Evolutionary conservation across 2,888 invertebrate species (phyloP).

Genomic region (Drosophila lacicola): DNA sequence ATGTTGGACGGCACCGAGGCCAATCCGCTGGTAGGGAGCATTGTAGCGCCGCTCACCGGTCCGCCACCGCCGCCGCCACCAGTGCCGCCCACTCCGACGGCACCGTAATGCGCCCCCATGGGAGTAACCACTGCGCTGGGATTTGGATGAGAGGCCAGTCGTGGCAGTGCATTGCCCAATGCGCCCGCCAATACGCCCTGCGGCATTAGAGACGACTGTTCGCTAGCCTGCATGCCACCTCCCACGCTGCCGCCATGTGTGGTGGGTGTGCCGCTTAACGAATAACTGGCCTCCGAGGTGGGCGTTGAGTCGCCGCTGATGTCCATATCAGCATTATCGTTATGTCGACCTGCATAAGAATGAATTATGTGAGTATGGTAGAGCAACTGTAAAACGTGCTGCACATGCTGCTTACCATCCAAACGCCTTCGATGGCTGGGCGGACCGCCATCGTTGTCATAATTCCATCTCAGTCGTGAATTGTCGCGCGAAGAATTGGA

Average conservation of each 20-base stretch:
- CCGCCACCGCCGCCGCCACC: slow-evolving; percentile 62
- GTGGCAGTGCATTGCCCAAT: slow-evolving; percentile 86
- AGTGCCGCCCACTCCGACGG: slow-evolving; percentile 43
- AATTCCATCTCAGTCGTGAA: slow-evolving; percentile 85
- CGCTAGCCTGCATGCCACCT: slow-evolving; percentile 45
- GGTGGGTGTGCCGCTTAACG: slow-evolving; percentile 84
- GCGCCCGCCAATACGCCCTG: slow-evolving; percentile 44
- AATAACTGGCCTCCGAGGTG: slow-evolving; percentile 92
- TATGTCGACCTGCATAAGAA: slow-evolving; percentile 75
- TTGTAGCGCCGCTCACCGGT: slow-evolving; percentile 79
- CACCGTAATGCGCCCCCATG: slow-evolving; percentile 45
- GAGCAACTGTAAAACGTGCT: neutral
- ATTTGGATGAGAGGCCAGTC: slow-evolving; percentile 85
- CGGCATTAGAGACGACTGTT: slow-evolving; percentile 84
- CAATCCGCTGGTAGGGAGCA: slow-evolving; percentile 79
- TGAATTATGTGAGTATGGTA: neutral
- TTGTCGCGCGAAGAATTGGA: slow-evolving; percentile 88
- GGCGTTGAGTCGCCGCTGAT: slow-evolving; percentile 96
- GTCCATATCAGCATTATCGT: slow-evolving; percentile 94
- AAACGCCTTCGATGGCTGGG: slow-evolving; percentile 84
- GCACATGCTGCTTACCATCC: slow-evolving; percentile 76
- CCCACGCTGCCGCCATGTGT: slow-evolving; percentile 71
- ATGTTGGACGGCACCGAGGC: slow-evolving; percentile 70
- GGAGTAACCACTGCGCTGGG: slow-evolving; percentile 56
- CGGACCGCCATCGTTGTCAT: slow-evolving; percentile 84